Evolutionary conservation across 1,140 invertebrate genomes (phyloP), one percentile per base, ranked within the genome.

Genomic region (Zaprionus gabonicus): DNA sequence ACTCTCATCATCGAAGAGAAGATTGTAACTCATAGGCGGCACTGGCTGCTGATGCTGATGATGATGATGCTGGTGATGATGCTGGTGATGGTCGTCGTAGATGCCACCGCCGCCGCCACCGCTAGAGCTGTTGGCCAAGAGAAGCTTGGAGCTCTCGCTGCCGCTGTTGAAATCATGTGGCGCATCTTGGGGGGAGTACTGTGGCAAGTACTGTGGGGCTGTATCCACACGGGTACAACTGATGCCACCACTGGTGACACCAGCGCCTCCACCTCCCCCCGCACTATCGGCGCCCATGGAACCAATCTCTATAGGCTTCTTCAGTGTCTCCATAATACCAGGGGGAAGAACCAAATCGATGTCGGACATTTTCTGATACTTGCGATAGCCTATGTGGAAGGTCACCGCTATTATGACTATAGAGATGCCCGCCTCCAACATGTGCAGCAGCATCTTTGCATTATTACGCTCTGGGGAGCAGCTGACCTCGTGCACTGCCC

Each of bases 61-160:
- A 13, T 27, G 72, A 3, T 57, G 51, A 23, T 46, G 36, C 28
- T 65, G 4, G n/a, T 27, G 72, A 3, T 57, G 51, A 23, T 46
- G 36, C 59, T 67, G 46, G 41, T 15, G 41, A n/a, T 46, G 67
- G 13, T 79, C 76, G 23, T 83, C 76, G 17, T 80, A 75, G 41
- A 44, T 49, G 25, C 73, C 67, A 5, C 74, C 65, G 28, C 73
- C 73, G 31, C 68, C 55, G 15, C 68, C 66, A 13, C 70, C 55
- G n/a, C 71, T 76, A 0, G 80, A 80, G n/a, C 56, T 76, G 55
- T 79, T 88, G 28, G 73, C 73, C 13, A 88, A 27, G 1, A 86
- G 60, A 46, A 90, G 58, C 25, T 90, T 90, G 17, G 85, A 79
- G 57, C 86, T 90, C 41, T 90, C 85, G 28, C 83, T 90, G 57